Conservation (phyloP, 2,113 vertebrate species). For the Brachypodius melanocephalos region DNA sequence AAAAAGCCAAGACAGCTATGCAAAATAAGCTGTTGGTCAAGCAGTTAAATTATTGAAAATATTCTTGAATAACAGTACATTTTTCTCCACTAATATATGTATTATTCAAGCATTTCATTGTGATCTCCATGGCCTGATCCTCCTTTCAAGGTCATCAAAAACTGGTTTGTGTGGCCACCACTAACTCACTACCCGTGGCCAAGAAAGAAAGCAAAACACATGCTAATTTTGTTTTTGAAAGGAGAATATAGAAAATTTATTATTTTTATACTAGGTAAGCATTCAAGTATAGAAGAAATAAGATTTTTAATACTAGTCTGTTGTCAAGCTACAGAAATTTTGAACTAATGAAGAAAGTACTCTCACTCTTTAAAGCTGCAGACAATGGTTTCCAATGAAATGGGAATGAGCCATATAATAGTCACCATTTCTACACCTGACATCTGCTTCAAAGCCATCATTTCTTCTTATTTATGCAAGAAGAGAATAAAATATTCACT, state of each 20-base stretch:
- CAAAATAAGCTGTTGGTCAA: too few relatives aligned
- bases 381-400: background rate
- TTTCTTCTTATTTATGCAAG: background rate
- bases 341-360: background rate
- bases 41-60: background rate
- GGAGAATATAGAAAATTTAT: fast-evolving
- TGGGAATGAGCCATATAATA: background rate
- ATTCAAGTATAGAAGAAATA: background rate
- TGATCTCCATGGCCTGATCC: background rate
- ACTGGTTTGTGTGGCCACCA: background rate
- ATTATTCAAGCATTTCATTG: background rate
- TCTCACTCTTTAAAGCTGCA: background rate
- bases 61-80: background rate
- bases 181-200: background rate
- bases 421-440: background rate
- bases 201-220: background rate
- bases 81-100: background rate
- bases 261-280: background rate
- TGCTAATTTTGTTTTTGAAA: background rate
- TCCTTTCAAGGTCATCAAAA: background rate
- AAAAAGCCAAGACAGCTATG: background rate
- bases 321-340: background rate
- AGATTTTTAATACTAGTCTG: background rate
- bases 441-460: background rate
- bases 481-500: background rate